phyloP scores from a whole-genome alignment of 2,888 invertebrate species.

The Chrysolina americana region DNA sequence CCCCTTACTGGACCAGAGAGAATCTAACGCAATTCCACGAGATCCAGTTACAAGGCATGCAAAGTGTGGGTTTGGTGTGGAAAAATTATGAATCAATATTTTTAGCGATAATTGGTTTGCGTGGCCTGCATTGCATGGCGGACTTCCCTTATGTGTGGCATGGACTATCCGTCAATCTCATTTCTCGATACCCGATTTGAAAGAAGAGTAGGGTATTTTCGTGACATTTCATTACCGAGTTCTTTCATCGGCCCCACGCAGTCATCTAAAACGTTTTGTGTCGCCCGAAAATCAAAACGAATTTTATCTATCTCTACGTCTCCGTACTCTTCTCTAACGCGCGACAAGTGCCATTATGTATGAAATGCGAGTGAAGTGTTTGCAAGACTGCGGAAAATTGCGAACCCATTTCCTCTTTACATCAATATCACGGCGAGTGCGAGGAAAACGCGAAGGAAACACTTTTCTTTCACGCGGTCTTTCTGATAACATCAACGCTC shows the following conservation, averaged over 20 bases:
- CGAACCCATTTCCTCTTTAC: slow-evolving; percentile 41
- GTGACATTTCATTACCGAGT: slow-evolving; percentile 12
- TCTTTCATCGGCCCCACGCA: not conserved
- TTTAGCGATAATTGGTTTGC: no score
- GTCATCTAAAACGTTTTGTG: not conserved
- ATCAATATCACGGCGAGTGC: slow-evolving; percentile 34
- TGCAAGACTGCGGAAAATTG: slow-evolving; percentile 41
- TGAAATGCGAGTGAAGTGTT: slow-evolving; percentile 36
- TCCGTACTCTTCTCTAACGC: not conserved
- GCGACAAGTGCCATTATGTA: slow-evolving; percentile 28
- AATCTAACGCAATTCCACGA: no score
- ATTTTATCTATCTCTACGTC: slow-evolving; percentile 20
- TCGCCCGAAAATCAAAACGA: slow-evolving; percentile 14
- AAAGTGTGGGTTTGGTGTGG: no score
- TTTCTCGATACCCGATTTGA: no score
- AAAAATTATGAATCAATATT: no score
- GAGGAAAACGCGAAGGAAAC: slow-evolving; percentile 35
- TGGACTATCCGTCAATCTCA: no score
- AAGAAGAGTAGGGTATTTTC: not conserved
- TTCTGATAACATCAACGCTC: not conserved
- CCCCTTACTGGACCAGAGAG: no score
- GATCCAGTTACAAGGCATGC: no score
- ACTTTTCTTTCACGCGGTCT: slow-evolving; percentile 27
- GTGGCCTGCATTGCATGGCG: no score
- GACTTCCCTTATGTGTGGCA: no score